Evolutionary conservation across 2,113 vertebrate species (phyloP), one percentile per base, ranked within the genome.

Genomic region (Mellivora capensis): DNA sequence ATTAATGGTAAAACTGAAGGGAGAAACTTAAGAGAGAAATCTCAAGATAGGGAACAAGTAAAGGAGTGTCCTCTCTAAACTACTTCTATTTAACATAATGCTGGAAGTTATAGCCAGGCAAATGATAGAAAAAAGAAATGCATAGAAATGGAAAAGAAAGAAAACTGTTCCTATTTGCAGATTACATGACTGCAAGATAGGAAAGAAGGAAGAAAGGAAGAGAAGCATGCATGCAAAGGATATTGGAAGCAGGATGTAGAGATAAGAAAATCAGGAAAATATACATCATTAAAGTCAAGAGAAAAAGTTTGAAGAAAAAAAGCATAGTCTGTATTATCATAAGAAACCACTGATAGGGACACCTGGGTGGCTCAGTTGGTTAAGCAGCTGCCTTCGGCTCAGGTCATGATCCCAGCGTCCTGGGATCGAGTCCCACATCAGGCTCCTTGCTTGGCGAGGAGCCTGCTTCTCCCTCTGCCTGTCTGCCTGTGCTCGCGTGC

Each of bases 261-360:
- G 34, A 9, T 25, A 47, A 34, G 21, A 87, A 74, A 72, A 72
- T 29, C 29, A 87, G 29, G 17, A 69, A 64, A 94, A 89, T 54
- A 44, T 2, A n/a, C 10, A 21, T 80, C 23, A 72, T 80, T 59
- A 74, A 81, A 81, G 10, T 72, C 21, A 80, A 47, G 21, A 92
- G 80, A 93, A 89, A 59, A 67, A 39, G 81, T 92, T 92, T 89
- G 44, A 67, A 44, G 77, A 95, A 88, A 64, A n/a, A 93, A 91
- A 21, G 15, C 12, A 49, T 71, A 67, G 44, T 93, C 34, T 86
- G 6, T 90, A 20, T 77, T 95, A 82, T 85, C 80, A 82, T 61
- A n/a, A n/a, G n/a, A n/a, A n/a, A n/a, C n/a, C n/a, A n/a, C n/a
- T n/a, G n/a, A n/a, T n/a, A n/a, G n/a, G n/a, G n/a, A n/a, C n/a